These are phyloP conservation scores for Papilio xuthus DNA, from an alignment of 1,140 invertebrate genomes.

Conservation along the genomic window DNA sequence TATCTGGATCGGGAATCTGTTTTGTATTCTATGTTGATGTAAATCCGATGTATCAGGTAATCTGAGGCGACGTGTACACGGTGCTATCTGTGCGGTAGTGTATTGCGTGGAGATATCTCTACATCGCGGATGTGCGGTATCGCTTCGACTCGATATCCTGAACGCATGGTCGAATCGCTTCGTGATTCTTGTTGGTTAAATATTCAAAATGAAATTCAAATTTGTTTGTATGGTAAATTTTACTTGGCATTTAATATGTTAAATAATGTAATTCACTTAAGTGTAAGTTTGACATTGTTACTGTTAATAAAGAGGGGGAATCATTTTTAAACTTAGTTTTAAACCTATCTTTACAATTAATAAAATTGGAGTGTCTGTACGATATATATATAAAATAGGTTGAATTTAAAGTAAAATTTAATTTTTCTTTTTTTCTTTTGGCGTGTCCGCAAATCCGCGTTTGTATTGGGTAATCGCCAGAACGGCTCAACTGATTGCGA, in stretches of 20 bases:
- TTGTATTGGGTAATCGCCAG: too few relatives aligned
- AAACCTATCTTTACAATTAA: too few relatives aligned
- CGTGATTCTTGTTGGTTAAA: not conserved
- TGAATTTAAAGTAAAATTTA: too few relatives aligned
- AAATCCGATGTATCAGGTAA: slow-evolving; percentile 21
- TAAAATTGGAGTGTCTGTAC: too few relatives aligned
- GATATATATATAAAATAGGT: too few relatives aligned
- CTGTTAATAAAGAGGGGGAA: not conserved
- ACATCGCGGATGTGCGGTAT: slow-evolving; percentile 20
- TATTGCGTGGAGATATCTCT: slow-evolving; percentile 10
- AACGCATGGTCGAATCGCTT: not conserved
- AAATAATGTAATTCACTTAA: not conserved
- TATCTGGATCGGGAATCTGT: not conserved
- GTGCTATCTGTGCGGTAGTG: slow-evolving; percentile 7
- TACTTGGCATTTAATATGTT: not conserved
- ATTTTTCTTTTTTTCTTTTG: too few relatives aligned
- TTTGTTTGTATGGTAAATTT: slow-evolving; percentile 15
- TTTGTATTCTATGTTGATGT: slow-evolving; percentile 22
- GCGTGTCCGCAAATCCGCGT: too few relatives aligned
- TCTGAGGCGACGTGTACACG: not conserved
- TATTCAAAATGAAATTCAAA: slow-evolving; percentile 19
- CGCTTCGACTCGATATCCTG: slow-evolving; percentile 12
- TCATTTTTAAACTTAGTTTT: too few relatives aligned
- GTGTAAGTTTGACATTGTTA: too few relatives aligned
- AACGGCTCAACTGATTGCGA: too few relatives aligned